Evolutionary conservation across 2,888 invertebrate genomes (phyloP), one percentile per base, ranked within the genome.

Genomic region (Herminia tarsipennalis): DNA sequence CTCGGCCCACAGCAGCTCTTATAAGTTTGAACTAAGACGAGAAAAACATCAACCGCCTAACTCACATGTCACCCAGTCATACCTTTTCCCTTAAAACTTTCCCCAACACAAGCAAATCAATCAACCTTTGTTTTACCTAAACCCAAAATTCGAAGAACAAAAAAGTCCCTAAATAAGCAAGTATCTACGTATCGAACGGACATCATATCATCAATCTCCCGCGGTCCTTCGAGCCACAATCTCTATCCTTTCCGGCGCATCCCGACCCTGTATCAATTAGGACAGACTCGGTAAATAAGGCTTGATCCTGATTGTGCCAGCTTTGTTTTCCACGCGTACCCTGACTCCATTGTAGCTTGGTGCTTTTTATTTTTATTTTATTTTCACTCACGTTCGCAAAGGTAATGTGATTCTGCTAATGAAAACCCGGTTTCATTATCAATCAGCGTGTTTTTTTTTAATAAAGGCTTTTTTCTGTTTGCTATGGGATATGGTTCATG

Each of bases 241-340:
- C 34, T 45, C 48, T 57, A 63, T 68, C 70, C 72, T 74, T 71
- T 58, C 70, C 64, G 61, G 51, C 50, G 42, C 52, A 53, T 70
- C 67, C 78, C 70, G 59, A 70, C 76, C 77, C 79, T 70, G 82
- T 83, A 87, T 87, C 87, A 87, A 87, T 87, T 87, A 87, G 85
- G 76, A 60, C 57, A 69, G 71, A 65, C 78, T 76, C 77, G 59
- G 81, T 81, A 86, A 87, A 87, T 87, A 87, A 78, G 76, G 66
- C 70, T 32, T 71, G 76, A 75, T 76, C 74, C 78, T 78, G 81
- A 83, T 83, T 83, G 81, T 70, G 66, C 71, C 68, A 64, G 73
- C 77, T 72, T 77, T 81, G 78, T 78, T 78, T 77, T 73, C 75
- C 70, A 70, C 70, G 44, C 70, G 62, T 60, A 39, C 54, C 55